Conservation (phyloP, 2,113 vertebrate species). For the Eublepharis macularius region DNA sequence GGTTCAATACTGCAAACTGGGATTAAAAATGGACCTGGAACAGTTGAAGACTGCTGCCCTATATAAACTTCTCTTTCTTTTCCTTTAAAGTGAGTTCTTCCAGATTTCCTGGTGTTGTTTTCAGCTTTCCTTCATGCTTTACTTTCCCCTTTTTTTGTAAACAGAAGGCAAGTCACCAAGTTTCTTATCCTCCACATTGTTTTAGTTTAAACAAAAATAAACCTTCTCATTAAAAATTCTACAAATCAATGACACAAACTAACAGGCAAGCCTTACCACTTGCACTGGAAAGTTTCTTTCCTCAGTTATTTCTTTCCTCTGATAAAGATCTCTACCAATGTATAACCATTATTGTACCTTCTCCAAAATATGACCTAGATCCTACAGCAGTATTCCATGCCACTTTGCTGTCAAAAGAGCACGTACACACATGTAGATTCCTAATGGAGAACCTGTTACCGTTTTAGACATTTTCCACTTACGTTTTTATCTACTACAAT, state of each 20-base stretch:
- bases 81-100: constrained; percentile 18
- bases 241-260: neutral
- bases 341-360: neutral
- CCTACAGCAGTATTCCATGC: neutral
- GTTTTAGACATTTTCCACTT: neutral
- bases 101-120: neutral
- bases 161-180: neutral
- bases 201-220: neutral
- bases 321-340: neutral
- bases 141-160: neutral
- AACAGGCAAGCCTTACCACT: neutral
- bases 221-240: neutral
- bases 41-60: too few species aligned
- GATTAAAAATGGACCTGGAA: too few species aligned
- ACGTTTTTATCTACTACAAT: neutral
- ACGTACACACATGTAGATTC: neutral
- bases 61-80: constrained; percentile 14
- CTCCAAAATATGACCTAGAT: neutral
- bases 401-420: neutral
- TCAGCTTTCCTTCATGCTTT: neutral
- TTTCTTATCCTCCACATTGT: neutral
- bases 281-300: neutral
- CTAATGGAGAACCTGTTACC: neutral
- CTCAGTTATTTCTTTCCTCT: neutral
- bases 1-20: too few species aligned